Evolutionary conservation across 53 echinoderm and acorn worm genomes (phyloP).

Genomic region (Mesocentrotus franciscanus): DNA sequence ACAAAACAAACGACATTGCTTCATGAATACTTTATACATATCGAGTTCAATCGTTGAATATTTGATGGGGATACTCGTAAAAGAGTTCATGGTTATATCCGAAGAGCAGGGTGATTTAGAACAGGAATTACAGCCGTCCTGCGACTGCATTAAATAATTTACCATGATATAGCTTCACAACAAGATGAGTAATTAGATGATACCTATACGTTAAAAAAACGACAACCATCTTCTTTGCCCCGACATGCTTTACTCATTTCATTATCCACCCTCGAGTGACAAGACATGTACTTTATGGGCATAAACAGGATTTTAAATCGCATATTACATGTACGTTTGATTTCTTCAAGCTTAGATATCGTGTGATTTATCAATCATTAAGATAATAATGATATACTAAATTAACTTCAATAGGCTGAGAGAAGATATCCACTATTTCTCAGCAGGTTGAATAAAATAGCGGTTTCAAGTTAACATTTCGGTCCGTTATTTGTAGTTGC

Average conservation of each 20-base stretch:
- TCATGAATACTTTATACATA: conserved; percentile 34
- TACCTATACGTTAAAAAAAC: background rate
- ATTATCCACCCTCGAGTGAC: background rate
- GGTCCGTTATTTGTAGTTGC: too few relatives aligned
- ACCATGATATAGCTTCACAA: background rate
- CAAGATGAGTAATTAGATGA: background rate
- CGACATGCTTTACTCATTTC: background rate
- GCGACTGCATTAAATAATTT: background rate
- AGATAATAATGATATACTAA: too few relatives aligned
- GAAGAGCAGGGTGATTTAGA: background rate
- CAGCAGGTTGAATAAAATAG: too few relatives aligned
- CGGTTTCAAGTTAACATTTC: too few relatives aligned
- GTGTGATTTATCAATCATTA: background rate
- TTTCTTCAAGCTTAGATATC: background rate
- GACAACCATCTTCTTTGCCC: background rate
- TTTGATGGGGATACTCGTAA: conserved; percentile 16
- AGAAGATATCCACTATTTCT: too few relatives aligned
- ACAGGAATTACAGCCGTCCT: background rate
- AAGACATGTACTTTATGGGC: background rate
- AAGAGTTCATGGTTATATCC: conserved; percentile 35
- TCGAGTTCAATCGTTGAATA: conserved; percentile 21
- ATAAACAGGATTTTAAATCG: background rate
- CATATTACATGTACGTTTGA: background rate
- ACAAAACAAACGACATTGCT: conserved; percentile 45
- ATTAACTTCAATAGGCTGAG: too few relatives aligned